Conservation (phyloP, 2,888 invertebrate genomes). For the Pogonocherus hispidulus region DNA sequence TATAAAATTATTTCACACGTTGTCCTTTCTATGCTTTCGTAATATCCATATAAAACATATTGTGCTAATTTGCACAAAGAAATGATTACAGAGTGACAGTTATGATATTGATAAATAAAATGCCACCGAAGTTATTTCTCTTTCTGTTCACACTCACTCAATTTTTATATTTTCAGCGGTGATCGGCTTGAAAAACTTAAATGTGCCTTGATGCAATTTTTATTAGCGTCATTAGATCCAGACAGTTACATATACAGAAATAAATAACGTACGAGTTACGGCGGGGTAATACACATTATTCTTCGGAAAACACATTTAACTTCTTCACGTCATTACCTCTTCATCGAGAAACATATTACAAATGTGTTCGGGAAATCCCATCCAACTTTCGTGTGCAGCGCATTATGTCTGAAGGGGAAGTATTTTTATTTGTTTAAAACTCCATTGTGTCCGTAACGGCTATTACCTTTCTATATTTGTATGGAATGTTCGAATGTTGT, state of each 20-base stretch:
- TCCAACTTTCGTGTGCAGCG: constrained; percentile 32
- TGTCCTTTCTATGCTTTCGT: too few species aligned
- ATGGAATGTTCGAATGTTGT: neutral
- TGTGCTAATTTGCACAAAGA: too few species aligned
- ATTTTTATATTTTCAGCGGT: neutral
- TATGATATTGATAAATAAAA: too few species aligned
- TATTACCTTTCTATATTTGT: neutral
- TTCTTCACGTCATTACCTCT: constrained; percentile 51
- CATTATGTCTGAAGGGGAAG: constrained; percentile 4
- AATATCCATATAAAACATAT: too few species aligned
- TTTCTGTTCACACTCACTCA: neutral
- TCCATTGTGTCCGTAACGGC: constrained; percentile 2
- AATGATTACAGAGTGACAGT: too few species aligned
- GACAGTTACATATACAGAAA: neutral
- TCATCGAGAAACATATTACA: constrained; percentile 38
- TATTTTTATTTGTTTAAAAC: constrained; percentile 24
- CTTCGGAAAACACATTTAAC: constrained; percentile 50
- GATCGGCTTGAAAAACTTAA: constrained; percentile 7
- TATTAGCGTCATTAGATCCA: constrained; percentile 14
- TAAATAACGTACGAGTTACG: constrained; percentile 20
- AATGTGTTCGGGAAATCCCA: constrained; percentile 42
- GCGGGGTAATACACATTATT: constrained; percentile 39
- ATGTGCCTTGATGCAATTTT: constrained; percentile 1
- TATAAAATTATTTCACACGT: too few species aligned
- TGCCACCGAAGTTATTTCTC: too few species aligned